These are phyloP conservation scores for Propsilocerus akamusi DNA, from an alignment of 1,140 invertebrate species.

Conservation along the genomic window DNA sequence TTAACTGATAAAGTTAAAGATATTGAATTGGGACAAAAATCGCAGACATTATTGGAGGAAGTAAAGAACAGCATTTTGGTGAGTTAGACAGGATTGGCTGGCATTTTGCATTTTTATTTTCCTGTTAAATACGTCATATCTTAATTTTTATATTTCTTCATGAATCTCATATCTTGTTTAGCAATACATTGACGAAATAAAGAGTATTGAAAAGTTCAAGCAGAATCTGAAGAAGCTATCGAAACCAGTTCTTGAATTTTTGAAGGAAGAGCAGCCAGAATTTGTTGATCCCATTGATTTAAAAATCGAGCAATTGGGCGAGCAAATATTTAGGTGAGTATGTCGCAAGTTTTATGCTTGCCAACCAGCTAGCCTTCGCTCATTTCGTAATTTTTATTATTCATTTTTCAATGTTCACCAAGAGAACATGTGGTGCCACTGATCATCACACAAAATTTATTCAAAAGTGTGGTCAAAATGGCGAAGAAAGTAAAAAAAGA, in stretches of 20 bases:
- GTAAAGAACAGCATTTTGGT: conserved; percentile 49
- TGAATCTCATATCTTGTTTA: background rate
- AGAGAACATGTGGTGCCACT: no score
- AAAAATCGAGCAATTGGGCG: background rate
- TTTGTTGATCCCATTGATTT: background rate
- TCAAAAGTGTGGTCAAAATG: no score
- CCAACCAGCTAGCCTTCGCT: no score
- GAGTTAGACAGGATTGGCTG: no score
- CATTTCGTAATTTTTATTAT: no score
- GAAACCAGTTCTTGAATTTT: background rate
- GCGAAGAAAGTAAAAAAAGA: no score
- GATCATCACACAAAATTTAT: no score
- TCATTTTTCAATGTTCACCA: no score
- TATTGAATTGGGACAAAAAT: conserved; percentile 50
- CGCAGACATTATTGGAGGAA: conserved; percentile 48
- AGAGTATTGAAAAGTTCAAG: background rate
- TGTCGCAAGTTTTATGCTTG: no score
- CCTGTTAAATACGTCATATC: no score
- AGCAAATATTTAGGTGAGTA: background rate
- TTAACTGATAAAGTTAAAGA: conserved; percentile 53
- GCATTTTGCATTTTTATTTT: background rate
- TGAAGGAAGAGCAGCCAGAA: background rate
- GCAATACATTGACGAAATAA: conserved; percentile 3
- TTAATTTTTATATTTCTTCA: no score
- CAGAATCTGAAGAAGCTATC: background rate